A percentile compares a stretch with the other conserved stretches of the same genome.
Evolutionary conservation across 2,888 invertebrate species (phyloP).

Genomic region (Synanthedon tipuliformis): DNA sequence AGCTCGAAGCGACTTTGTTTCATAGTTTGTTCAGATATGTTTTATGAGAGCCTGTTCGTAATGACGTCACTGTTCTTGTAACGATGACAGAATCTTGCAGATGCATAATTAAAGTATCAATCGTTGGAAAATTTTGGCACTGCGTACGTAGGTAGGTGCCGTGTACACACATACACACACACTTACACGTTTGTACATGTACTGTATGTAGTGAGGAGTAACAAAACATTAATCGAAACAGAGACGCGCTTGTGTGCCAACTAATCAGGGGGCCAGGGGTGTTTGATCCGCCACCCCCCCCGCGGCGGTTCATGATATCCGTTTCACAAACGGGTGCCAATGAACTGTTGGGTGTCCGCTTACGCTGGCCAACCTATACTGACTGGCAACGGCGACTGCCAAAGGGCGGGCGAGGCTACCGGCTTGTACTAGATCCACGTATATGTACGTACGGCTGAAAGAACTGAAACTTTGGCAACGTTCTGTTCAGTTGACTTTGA

Average conservation of each 20-base stretch:
- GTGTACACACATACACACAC: not conserved
- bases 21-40: too few relatives aligned
- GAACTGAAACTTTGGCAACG: conserved; percentile 32
- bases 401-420: conserved; percentile 37
- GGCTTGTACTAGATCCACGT: conserved; percentile 5
- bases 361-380: conserved; percentile 25
- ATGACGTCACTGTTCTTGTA: not conserved
- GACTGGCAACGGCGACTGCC: conserved; percentile 40
- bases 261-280: conserved; percentile 21
- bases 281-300: conserved; percentile 28
- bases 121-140: conserved; percentile 30
- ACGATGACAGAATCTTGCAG: conserved; percentile 10
- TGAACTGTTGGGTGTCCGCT: conserved; percentile 30
- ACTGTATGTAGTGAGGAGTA: conserved; percentile 27
- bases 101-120: conserved; percentile 21
- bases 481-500: conserved; percentile 1
- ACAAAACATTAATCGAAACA: conserved; percentile 47
- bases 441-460: conserved; percentile 9
- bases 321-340: conserved; percentile 23
- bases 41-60: not conserved
- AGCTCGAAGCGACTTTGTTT: too few relatives aligned
- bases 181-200: conserved; percentile 24
- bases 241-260: conserved; percentile 32
- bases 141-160: not conserved
- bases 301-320: conserved; percentile 13